Evolutionary conservation across 1,140 invertebrate species (phyloP).

Genomic region (Heliconius hermathena): DNA sequence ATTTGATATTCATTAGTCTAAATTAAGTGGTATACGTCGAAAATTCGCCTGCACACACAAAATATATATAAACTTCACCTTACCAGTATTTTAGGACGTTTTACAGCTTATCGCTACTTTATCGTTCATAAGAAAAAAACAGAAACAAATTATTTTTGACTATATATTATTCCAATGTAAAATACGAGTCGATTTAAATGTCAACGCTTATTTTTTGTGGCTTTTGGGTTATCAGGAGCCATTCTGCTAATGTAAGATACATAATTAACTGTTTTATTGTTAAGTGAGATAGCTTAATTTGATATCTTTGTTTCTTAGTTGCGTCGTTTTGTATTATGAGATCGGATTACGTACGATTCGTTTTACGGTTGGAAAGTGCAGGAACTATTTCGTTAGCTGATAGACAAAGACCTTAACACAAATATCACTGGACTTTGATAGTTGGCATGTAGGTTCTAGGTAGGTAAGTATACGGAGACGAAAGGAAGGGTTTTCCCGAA

Average conservation of each 20-base stretch:
- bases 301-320: constrained; percentile 53
- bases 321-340: constrained; percentile 31
- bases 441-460: too few relatives aligned
- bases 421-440: too few relatives aligned
- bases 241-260: constrained; percentile 72
- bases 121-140: constrained; percentile 46
- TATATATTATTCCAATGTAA: constrained; percentile 55
- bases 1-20: constrained; percentile 76
- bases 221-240: constrained; percentile 57
- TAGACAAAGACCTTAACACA: too few relatives aligned
- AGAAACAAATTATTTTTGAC: constrained; percentile 44
- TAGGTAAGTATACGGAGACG: too few relatives aligned
- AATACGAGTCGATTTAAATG: constrained; percentile 59
- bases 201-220: constrained; percentile 63
- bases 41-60: constrained; percentile 62
- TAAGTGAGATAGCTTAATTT: constrained; percentile 70
- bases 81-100: constrained; percentile 26
- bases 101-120: constrained; percentile 30
- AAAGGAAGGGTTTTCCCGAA: too few relatives aligned
- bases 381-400: too few relatives aligned
- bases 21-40: constrained; percentile 80
- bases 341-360: background rate
- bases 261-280: constrained; percentile 69
- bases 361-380: background rate
- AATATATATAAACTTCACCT: constrained; percentile 69